phyloP scores from a whole-genome alignment of 2,797 vertebrate genomes.

The Pogoniulus pusillus region DNA sequence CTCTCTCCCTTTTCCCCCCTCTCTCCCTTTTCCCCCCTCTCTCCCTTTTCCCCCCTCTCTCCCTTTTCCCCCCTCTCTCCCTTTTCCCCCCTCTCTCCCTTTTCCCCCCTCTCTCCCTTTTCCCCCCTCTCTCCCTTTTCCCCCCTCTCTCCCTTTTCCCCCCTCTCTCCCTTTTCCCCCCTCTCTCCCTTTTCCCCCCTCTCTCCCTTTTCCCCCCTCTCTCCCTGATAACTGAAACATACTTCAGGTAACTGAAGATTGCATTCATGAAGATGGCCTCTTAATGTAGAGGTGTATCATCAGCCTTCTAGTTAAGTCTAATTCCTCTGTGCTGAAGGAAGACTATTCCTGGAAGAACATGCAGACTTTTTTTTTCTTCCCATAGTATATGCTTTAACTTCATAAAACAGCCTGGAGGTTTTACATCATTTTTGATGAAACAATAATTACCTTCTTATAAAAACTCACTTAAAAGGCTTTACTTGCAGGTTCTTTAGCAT shows the following conservation, averaged over 20 bases:
- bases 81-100: no score
- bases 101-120: no score
- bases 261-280: not conserved
- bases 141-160: no score
- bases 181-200: no score
- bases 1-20: no score
- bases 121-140: no score
- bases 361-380: not conserved
- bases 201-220: no score
- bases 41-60: no score
- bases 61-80: no score
- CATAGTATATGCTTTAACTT: not conserved
- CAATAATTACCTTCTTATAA: not conserved
- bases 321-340: not conserved
- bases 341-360: not conserved
- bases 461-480: slow-evolving; percentile 15
- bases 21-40: no score
- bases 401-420: slow-evolving; percentile 1
- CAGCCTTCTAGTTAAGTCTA: not conserved
- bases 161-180: no score
- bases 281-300: not conserved
- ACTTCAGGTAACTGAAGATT: not conserved
- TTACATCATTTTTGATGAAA: slow-evolving; percentile 19
- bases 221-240: not conserved
- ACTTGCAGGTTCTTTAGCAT: not conserved